phyloP scores from a whole-genome alignment of 2,113 vertebrate genomes.

The Halcyon malimbica region DNA sequence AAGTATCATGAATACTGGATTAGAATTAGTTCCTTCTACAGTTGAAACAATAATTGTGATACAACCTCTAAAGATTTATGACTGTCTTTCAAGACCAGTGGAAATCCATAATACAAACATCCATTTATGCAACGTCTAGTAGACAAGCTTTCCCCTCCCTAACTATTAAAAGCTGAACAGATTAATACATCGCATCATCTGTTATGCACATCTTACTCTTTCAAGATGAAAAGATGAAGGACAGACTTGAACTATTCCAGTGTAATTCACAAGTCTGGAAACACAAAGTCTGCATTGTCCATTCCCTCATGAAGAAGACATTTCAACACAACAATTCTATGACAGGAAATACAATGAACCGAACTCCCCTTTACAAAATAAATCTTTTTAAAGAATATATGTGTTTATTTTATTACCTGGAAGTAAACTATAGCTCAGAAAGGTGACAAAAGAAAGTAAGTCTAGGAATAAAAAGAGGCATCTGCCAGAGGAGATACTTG shows the following conservation, averaged over 20 bases:
- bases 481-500: not conserved
- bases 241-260: not conserved
- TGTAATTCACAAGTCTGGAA: not conserved
- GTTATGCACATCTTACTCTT: not conserved
- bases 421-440: not conserved
- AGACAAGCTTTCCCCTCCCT: not conserved
- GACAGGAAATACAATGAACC: not conserved
- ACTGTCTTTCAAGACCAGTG: not conserved
- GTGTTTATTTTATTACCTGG: slow-evolving; percentile 32
- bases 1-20: not conserved
- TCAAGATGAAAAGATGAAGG: not conserved
- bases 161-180: not conserved
- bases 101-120: not conserved
- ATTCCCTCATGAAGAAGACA: not conserved
- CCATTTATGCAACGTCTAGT: not conserved
- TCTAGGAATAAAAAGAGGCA: not conserved
- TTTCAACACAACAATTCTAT: not conserved
- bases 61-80: not conserved
- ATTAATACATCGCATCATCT: not conserved
- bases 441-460: not conserved
- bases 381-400: not conserved
- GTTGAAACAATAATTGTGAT: not conserved
- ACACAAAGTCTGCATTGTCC: not conserved
- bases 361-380: not conserved
- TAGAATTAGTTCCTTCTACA: not conserved